Base-by-base conservation (phyloP, 2,888 invertebrate species). In the Phaonia tiefii region DNA sequence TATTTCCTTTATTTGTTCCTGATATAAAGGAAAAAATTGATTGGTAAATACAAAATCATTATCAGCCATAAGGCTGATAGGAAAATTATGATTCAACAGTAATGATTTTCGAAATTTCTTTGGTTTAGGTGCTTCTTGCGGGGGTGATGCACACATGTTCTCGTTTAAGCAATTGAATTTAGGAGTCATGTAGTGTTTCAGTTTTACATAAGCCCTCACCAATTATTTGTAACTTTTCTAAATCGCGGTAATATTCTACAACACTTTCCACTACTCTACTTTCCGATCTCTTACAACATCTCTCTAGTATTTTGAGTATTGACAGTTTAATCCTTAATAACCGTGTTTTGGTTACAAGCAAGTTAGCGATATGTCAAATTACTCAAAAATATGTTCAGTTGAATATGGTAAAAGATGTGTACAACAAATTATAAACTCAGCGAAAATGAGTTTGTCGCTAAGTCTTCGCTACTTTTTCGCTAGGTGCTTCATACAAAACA, bases 221-320 rank as follows among this genome's bases (percentile, higher is more conserved):
- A 2, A 89, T 76, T 3, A 89, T 73, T 54, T 89, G 84, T 20
- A 89, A 80, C 1, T 85, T 67, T 2, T 85, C 84, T 15, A 86
- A 77, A 20, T 87, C 84, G 1, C 89, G 89, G 82, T 82, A 89
- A 73, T 77, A 86, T 11, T 86, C 75, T 5, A 89, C 49, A 0
- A 89, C 86, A 0, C 85, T 84, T 37, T 83, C 17, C 0, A 72
- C 82, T 2, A 89, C 85, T 0, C 79, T 74, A 1, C 81, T 25
- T n/a, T 80, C 85, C 88, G 84, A 10, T 86, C 72, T 3, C 58
- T 73, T 13, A 88, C 71, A 83, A 86, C 79, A 22, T 86, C 71
- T 60, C 86, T 87, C 89, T 89, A 88, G 71, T 88, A 89, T 17
- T 84, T 58, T n/a, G n/a, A n/a, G n/a, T n/a, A n/a, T n/a, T n/a